Conservation (phyloP, 1,140 invertebrate genomes). For the Sinella curviseta region DNA sequence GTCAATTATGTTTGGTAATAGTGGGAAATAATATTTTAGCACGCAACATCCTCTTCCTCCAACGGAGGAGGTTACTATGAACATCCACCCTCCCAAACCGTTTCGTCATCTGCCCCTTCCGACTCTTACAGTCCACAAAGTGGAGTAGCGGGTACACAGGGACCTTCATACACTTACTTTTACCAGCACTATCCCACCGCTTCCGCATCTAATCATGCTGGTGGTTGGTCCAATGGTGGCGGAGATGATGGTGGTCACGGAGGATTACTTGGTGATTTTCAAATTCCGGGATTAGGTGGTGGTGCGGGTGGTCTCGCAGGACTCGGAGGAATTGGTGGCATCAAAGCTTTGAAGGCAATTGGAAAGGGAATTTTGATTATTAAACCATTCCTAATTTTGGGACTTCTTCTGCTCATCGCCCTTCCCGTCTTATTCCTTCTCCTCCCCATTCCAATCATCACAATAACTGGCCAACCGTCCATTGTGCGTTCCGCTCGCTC, state of each 20-base stretch:
- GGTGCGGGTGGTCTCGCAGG: not conserved
- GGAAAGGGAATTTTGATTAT: constrained; percentile 40
- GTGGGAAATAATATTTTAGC: not conserved
- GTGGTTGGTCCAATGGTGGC: constrained; percentile 6
- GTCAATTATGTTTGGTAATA: not conserved
- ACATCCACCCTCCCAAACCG: not conserved
- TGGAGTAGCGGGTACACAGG: not conserved
- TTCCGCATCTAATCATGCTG: not conserved
- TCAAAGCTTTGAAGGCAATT: not conserved
- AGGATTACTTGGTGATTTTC: constrained; percentile 18
- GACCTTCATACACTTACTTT: constrained; percentile 39
- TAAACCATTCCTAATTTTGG: constrained; percentile 44
- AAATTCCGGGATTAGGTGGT: not conserved
- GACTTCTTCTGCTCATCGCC: constrained; percentile 41
- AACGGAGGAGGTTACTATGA: not conserved
- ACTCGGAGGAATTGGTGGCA: not conserved
- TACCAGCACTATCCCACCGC: constrained; percentile 42
- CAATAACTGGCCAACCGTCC: constrained; percentile 22
- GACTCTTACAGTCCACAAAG: not conserved
- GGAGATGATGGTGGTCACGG: not conserved
- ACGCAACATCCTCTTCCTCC: not conserved
- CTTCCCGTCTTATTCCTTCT: constrained; percentile 42
- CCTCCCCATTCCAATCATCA: constrained; percentile 47
- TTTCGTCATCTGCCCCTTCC: not conserved
- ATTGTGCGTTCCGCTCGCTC: not conserved